A percentile compares a stretch with the other conserved stretches of the same genome.
phyloP scores from a whole-genome alignment of 2,113 vertebrate genomes.

The Promerops cafer region DNA sequence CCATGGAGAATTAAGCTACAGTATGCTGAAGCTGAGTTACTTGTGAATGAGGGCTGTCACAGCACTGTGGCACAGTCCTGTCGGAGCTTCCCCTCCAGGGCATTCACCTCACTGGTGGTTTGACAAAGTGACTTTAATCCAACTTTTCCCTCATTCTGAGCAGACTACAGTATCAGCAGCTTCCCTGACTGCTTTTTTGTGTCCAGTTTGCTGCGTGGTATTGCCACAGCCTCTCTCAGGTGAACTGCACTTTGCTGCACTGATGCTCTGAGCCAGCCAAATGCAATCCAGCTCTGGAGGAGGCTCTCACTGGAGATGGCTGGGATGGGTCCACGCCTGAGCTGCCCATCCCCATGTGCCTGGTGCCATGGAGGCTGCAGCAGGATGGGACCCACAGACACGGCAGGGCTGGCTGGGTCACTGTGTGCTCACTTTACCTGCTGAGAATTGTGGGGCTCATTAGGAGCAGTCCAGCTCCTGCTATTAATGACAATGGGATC shows the following conservation, averaged over 20 bases:
- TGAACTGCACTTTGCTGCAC: not conserved
- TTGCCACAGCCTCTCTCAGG: not conserved
- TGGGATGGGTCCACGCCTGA: not conserved
- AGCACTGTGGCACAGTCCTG: not conserved
- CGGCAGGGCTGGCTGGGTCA: rapidly evolving
- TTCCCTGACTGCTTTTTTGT: not conserved
- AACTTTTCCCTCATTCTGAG: not conserved
- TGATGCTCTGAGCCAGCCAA: not conserved
- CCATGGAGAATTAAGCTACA: not conserved
- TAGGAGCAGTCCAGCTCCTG: not conserved
- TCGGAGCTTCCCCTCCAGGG: not conserved
- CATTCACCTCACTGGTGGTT: not conserved
- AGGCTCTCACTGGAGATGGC: rapidly evolving
- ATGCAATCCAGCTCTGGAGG: not conserved
- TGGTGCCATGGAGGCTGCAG: not conserved
- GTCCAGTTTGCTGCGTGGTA: rapidly evolving
- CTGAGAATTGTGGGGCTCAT: rapidly evolving
- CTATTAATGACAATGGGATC: not conserved
- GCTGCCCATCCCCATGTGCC: not conserved
- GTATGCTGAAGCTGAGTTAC: not conserved
- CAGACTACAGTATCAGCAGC: not conserved
- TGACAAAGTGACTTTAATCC: not conserved
- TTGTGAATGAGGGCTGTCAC: not conserved
- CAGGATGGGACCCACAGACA: not conserved
- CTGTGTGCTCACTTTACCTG: rapidly evolving